phyloP scores from a whole-genome alignment of 2,888 invertebrate genomes.

The Branchellion lobata region DNA sequence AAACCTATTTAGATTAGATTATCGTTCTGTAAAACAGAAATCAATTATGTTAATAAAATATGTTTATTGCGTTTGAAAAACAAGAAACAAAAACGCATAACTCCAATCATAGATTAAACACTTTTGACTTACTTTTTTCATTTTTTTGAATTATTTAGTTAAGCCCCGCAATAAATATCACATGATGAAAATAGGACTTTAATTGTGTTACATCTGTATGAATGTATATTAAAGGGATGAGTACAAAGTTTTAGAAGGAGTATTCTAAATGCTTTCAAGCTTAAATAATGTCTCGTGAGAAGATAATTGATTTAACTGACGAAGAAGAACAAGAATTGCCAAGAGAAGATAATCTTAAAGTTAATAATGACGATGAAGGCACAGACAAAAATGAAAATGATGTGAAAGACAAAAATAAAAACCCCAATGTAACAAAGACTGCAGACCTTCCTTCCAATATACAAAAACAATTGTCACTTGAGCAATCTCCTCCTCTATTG shows the following conservation, averaged over 20 bases:
- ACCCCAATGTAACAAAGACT: not conserved
- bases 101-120: no score
- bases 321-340: not conserved
- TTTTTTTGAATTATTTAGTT: no score
- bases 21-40: no score
- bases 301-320: not conserved
- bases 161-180: not conserved
- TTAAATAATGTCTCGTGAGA: not conserved
- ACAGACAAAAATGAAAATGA: not conserved
- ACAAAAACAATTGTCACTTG: not conserved
- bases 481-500: not conserved
- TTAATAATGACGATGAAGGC: not conserved
- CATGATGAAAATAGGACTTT: constrained; percentile 7
- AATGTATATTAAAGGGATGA: no score
- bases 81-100: no score
- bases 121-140: no score
- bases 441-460: not conserved
- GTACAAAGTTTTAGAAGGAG: not conserved
- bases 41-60: no score
- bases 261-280: not conserved
- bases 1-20: no score
- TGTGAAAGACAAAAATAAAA: not conserved
- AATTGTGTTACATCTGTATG: not conserved
- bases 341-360: not conserved
- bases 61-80: no score